Percentiles rank a stretch among this genome's conserved stretches.
Evolutionary conservation across 1,140 invertebrate genomes (phyloP).

Genomic region (Calosoma granatense): DNA sequence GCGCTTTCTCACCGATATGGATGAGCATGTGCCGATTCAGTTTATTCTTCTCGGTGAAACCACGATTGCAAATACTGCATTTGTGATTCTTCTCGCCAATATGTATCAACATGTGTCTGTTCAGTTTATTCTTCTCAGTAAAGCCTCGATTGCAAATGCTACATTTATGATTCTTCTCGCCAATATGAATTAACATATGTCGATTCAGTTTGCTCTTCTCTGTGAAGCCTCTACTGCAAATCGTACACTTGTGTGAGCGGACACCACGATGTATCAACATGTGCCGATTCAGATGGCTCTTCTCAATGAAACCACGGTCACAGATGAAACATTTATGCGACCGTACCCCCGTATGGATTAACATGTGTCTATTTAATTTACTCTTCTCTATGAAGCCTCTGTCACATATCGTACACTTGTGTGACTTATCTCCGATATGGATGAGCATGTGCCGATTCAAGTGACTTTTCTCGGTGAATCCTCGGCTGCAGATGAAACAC

Average conservation of each 20-base stretch:
- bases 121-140: not conserved
- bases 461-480: slow-evolving; percentile 1
- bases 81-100: not conserved
- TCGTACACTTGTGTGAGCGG: not conserved
- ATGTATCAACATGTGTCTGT: not conserved
- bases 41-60: not conserved
- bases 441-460: not conserved
- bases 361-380: slow-evolving; percentile 1
- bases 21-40: not conserved
- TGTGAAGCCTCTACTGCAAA: not conserved
- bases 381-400: not conserved
- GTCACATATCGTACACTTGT: slow-evolving; percentile 1
- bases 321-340: not conserved
- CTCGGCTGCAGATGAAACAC: not conserved
- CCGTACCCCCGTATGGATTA: not conserved
- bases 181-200: slow-evolving; percentile 3
- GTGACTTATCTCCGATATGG: slow-evolving; percentile 1
- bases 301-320: not conserved
- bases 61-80: not conserved
- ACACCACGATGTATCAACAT: slow-evolving; percentile 1
- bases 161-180: slow-evolving; percentile 1
- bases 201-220: slow-evolving; percentile 2
- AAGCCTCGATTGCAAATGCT: not conserved
- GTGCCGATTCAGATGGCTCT: not conserved
- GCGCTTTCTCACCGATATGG: not conserved